Conservation (phyloP, 2,888 invertebrate species). For the Chymomyza amoena region DNA sequence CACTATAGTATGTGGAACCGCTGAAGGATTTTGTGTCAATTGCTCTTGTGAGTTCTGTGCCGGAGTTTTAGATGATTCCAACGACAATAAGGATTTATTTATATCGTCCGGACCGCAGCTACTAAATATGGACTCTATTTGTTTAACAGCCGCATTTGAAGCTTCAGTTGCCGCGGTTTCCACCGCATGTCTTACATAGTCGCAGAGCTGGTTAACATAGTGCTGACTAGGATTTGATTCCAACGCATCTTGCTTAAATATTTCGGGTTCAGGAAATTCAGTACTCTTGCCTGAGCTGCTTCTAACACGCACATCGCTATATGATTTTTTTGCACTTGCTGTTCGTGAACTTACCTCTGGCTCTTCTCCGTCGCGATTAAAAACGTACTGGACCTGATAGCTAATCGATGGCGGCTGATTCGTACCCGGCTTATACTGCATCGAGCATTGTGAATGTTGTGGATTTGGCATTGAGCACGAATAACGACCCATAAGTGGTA, state of each 20-base stretch:
- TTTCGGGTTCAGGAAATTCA: no score
- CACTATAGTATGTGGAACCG: no score
- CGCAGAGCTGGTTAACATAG: background rate
- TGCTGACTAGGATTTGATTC: background rate
- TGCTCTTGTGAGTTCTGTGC: no score
- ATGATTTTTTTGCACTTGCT: background rate
- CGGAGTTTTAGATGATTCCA: no score
- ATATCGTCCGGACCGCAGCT: background rate
- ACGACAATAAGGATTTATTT: no score
- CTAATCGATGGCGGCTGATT: no score
- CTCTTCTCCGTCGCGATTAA: background rate
- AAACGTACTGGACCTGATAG: no score
- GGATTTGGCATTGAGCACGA: background rate
- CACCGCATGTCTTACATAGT: background rate
- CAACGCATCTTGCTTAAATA: background rate
- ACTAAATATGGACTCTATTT: background rate
- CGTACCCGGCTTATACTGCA: no score
- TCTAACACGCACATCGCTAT: no score
- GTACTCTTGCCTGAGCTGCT: no score
- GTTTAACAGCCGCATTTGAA: background rate
- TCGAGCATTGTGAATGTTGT: background rate
- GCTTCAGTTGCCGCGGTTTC: background rate
- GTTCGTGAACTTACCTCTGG: background rate
- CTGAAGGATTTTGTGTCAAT: no score
- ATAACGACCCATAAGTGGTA: background rate